phyloP scores from a whole-genome alignment of 2,797 vertebrate genomes.

The Clarias fuscus region DNA sequence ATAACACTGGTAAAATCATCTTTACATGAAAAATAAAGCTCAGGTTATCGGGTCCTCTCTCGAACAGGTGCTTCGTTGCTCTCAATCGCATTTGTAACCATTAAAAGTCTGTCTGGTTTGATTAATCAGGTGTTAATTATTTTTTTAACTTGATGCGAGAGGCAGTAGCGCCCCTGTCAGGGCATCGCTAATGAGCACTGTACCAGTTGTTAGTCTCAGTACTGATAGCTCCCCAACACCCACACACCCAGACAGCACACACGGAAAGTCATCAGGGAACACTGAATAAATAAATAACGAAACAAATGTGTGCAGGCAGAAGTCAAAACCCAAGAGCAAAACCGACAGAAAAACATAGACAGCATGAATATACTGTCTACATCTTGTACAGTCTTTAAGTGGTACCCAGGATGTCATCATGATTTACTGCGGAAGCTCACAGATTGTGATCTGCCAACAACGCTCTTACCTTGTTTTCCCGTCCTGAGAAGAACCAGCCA shows the following conservation, averaged over 20 bases:
- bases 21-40: not conserved
- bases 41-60: not conserved
- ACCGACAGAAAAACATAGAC: not conserved
- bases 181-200: slow-evolving; percentile 18
- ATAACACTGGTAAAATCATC: not conserved
- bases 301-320: not conserved
- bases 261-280: slow-evolving; percentile 8
- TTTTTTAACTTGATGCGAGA: not conserved
- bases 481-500: not conserved
- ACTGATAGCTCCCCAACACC: not conserved
- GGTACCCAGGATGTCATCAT: not conserved
- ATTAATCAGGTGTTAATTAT: slow-evolving; percentile 18
- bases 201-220: slow-evolving; percentile 9
- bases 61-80: not conserved
- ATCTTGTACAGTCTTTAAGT: not conserved
- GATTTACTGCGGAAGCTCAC: slow-evolving; percentile 1
- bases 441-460: not conserved
- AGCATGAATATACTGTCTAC: not conserved
- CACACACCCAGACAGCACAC: not conserved
- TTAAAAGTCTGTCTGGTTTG: not conserved
- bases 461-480: not conserved
- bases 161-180: slow-evolving; percentile 12
- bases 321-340: not conserved
- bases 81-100: slow-evolving; percentile 7
- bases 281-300: not conserved